Percentiles rank a stretch among this genome's conserved stretches.
phyloP scores from a whole-genome alignment of 2,113 vertebrate genomes.

The Fukomys damarensis region DNA sequence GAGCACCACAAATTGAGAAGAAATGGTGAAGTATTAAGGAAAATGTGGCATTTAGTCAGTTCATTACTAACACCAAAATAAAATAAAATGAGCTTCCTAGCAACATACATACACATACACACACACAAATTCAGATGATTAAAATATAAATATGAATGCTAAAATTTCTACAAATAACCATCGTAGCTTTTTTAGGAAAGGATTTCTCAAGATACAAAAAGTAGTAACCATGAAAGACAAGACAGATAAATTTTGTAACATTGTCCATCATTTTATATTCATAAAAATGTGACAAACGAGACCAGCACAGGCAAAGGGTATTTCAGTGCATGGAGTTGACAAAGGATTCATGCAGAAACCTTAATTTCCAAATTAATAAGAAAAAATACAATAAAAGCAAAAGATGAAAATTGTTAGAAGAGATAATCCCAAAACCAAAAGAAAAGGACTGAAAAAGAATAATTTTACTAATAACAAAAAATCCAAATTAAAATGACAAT shows the following conservation, averaged over 20 bases:
- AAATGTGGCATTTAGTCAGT: not conserved
- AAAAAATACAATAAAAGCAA: not conserved
- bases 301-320: not conserved
- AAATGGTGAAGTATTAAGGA: not conserved
- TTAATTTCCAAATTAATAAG: not conserved
- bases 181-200: not conserved
- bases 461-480: not conserved
- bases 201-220: not conserved
- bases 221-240: not conserved
- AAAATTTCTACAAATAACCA: not conserved
- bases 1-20: not conserved
- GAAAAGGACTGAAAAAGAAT: not conserved
- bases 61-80: not conserved
- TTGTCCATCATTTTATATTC: not conserved
- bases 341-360: not conserved
- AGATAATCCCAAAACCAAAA: not conserved
- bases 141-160: not conserved
- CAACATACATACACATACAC: not conserved
- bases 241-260: not conserved
- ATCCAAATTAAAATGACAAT: not conserved
- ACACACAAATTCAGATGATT: not conserved
- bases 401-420: not conserved
- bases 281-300: not conserved
- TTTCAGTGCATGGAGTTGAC: not conserved
- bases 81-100: not conserved